A percentile compares a stretch with the other conserved stretches of the same genome.
Evolutionary conservation across 2,797 vertebrate species (phyloP).

Genomic region (Etheostoma perlongum): DNA sequence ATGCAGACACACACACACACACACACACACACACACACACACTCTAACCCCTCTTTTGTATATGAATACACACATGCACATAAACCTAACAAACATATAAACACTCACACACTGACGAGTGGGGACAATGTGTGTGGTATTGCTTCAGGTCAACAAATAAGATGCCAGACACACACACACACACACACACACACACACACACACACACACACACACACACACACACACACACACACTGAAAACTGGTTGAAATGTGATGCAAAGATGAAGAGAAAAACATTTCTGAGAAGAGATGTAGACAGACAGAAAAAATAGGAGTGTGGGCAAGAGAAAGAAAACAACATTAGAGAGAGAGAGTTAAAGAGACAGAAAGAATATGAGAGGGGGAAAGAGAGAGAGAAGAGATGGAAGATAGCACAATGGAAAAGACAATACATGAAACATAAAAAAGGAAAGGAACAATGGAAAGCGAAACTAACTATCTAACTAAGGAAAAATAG

Average conservation of each 20-base stretch:
- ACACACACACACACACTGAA: constrained; percentile 25
- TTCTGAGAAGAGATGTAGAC: neutral
- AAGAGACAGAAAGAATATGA: constrained; percentile 7
- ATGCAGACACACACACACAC: constrained; percentile 31
- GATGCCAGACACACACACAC: constrained; percentile 17
- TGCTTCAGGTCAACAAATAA: constrained; percentile 27
- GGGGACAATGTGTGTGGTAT: constrained; percentile 28
- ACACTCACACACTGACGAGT: neutral
- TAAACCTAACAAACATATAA: neutral
- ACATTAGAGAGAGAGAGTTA: neutral
- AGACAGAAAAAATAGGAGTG: neutral
- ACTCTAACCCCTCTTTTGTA: neutral
- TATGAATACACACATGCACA: constrained; percentile 18
- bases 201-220: too few relatives aligned
- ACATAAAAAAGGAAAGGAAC: too few relatives aligned
- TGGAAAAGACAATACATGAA: neutral
- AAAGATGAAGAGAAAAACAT: constrained; percentile 1
- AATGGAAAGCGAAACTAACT: too few relatives aligned
- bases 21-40: constrained; percentile 23
- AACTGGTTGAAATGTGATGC: neutral
- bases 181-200: neutral
- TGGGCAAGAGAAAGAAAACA: neutral
- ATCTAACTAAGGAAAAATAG: too few relatives aligned
- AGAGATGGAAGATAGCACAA: too few relatives aligned
- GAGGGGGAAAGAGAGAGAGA: neutral